phyloP scores from a whole-genome alignment of 2,888 invertebrate species.

The Galeopsomyia nigrocyanea region DNA sequence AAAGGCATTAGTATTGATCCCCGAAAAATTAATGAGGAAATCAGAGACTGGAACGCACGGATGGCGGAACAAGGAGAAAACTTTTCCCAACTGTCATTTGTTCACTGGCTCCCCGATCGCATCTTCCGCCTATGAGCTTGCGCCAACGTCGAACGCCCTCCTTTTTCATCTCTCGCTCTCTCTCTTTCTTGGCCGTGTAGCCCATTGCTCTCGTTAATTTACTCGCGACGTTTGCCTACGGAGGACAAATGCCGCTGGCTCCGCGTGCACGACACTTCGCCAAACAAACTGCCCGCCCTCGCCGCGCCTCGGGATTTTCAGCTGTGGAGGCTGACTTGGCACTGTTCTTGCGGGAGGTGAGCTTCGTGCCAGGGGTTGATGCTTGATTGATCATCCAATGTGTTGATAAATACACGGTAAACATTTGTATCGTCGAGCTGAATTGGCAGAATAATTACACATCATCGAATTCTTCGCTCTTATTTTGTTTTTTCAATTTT shows the following conservation, averaged over 20 bases:
- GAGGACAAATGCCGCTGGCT: slow-evolving; percentile 26
- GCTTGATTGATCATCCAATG: slow-evolving; percentile 24
- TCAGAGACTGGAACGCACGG: slow-evolving; percentile 58
- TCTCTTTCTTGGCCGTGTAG: slow-evolving; percentile 5
- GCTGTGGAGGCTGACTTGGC: slow-evolving; percentile 1
- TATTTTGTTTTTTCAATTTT: background rate
- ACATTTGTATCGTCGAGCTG: background rate
- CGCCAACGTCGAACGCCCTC: slow-evolving; percentile 26
- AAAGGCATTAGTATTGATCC: slow-evolving; percentile 51
- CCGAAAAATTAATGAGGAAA: slow-evolving; percentile 62
- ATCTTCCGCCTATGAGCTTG: slow-evolving; percentile 39
- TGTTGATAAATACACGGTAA: slow-evolving; percentile 13
- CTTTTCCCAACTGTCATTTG: slow-evolving; percentile 61
- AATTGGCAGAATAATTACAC: background rate
- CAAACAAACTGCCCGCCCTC: slow-evolving; percentile 8
- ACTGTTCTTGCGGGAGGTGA: background rate
- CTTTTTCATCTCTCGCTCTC: slow-evolving; percentile 19
- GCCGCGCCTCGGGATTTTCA: slow-evolving; percentile 2
- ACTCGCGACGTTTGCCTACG: slow-evolving; percentile 20
- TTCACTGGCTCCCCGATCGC: slow-evolving; percentile 46
- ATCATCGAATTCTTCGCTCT: too few species aligned
- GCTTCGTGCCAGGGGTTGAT: slow-evolving; percentile 5
- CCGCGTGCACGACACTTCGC: slow-evolving; percentile 6
- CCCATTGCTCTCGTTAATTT: slow-evolving; percentile 20
- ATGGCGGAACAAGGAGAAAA: slow-evolving; percentile 48